Conservation (phyloP, 2,113 vertebrate genomes). For the Hydrochoerus hydrochaeris region DNA sequence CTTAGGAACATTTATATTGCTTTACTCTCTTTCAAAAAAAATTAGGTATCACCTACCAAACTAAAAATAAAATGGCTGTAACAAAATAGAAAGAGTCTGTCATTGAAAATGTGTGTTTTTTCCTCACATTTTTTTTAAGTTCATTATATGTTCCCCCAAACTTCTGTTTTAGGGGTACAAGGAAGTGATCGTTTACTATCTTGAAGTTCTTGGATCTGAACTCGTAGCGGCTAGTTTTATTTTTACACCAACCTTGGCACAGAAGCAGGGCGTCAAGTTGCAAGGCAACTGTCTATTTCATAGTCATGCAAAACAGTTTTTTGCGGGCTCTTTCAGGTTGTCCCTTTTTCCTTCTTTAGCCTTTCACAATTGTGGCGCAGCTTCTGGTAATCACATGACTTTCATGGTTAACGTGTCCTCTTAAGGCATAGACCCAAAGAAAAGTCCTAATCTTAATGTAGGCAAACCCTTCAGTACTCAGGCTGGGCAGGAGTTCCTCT, state of each 20-base stretch:
- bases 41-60: background rate
- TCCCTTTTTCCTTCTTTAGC: background rate
- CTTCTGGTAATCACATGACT: background rate
- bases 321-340: background rate
- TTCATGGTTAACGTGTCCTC: conserved; percentile 1
- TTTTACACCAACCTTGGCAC: conserved; percentile 65
- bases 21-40: background rate
- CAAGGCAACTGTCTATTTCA: conserved; percentile 39
- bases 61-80: conserved; percentile 9
- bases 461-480: background rate
- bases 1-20: background rate
- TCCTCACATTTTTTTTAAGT: background rate
- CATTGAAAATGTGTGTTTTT: background rate
- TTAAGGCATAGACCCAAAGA: background rate
- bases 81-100: background rate
- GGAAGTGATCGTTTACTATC: background rate
- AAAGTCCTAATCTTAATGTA: background rate
- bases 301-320: background rate
- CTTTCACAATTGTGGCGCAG: background rate
- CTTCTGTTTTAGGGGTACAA: background rate
- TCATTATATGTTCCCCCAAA: background rate
- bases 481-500: background rate
- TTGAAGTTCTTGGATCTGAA: conserved; percentile 53
- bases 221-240: conserved; percentile 58
- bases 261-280: conserved; percentile 26